phyloP scores from a whole-genome alignment of 2,888 invertebrate genomes.

The Caenorhabditis angaria region DNA sequence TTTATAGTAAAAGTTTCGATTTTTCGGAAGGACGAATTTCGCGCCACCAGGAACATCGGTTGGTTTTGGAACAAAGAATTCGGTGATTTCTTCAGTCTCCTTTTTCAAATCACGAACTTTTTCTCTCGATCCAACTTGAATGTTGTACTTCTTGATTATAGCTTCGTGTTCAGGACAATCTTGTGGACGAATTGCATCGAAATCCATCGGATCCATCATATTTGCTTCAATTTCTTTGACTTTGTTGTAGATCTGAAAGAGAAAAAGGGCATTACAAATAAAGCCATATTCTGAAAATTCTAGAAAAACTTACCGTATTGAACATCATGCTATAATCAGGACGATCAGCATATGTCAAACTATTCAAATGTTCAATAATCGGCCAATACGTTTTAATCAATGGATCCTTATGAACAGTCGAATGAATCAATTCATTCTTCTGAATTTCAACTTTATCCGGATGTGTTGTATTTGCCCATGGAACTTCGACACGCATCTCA shows the following conservation, averaged over 20 bases:
- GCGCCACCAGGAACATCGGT: slow-evolving; percentile 31
- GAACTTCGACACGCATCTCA: slow-evolving; percentile 27
- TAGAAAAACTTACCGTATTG: not conserved
- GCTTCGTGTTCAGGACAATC: slow-evolving; percentile 10
- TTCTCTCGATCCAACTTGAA: slow-evolving; percentile 10
- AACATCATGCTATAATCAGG: slow-evolving; percentile 36
- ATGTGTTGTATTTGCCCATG: slow-evolving; percentile 32
- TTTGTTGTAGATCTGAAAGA: not conserved
- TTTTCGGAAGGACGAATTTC: not conserved
- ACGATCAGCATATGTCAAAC: slow-evolving; percentile 24
- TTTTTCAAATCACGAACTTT: slow-evolving; percentile 18
- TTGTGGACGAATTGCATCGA: slow-evolving; percentile 17
- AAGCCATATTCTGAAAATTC: not conserved
- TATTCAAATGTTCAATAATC: slow-evolving; percentile 24
- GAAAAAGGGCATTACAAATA: too few relatives aligned
- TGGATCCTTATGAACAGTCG: slow-evolving; percentile 10
- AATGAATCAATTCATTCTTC: slow-evolving; percentile 1
- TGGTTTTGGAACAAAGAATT: slow-evolving; percentile 19
- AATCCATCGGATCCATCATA: slow-evolving; percentile 42
- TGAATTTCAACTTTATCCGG: slow-evolving; percentile 14
- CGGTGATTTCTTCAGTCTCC: slow-evolving; percentile 13
- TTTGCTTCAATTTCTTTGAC: slow-evolving; percentile 19
- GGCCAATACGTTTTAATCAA: slow-evolving; percentile 16
- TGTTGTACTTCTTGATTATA: slow-evolving; percentile 23
- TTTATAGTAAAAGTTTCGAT: slow-evolving; percentile 9